These are phyloP conservation scores for Dromaius novaehollandiae DNA, from an alignment of 2,113 vertebrate species.

Conservation along the genomic window DNA sequence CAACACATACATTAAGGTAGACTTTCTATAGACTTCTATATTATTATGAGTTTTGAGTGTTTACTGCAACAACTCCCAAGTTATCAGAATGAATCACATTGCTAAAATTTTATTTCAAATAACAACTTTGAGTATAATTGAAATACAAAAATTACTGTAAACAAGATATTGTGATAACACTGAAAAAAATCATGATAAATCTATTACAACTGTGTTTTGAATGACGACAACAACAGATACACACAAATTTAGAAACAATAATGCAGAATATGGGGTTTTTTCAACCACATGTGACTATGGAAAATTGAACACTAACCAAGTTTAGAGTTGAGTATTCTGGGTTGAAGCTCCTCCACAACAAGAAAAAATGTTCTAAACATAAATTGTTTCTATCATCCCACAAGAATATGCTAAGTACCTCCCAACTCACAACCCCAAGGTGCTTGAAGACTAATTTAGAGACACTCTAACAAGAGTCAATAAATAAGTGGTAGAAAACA, in stretches of 20 bases:
- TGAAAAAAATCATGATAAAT: background rate
- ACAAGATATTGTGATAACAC: background rate
- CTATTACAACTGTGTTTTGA: background rate
- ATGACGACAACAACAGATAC: background rate
- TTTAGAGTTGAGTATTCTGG: background rate
- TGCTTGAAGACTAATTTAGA: background rate
- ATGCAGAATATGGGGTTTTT: background rate
- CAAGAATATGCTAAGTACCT: background rate
- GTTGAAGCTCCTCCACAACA: background rate
- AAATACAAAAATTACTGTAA: background rate
- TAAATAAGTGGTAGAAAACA: background rate
- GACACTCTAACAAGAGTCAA: background rate
- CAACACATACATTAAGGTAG: background rate
- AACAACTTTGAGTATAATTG: background rate
- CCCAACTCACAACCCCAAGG: background rate
- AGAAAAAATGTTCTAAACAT: background rate
- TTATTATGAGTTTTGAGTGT: background rate
- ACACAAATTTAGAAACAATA: background rate
- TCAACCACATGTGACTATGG: background rate
- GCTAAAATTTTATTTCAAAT: background rate
- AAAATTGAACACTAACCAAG: background rate
- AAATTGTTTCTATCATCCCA: background rate
- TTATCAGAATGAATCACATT: background rate
- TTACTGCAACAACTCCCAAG: background rate
- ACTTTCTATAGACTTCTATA: background rate